Evolutionary conservation across 1,140 invertebrate species (phyloP).

Genomic region (Orius laevigatus): DNA sequence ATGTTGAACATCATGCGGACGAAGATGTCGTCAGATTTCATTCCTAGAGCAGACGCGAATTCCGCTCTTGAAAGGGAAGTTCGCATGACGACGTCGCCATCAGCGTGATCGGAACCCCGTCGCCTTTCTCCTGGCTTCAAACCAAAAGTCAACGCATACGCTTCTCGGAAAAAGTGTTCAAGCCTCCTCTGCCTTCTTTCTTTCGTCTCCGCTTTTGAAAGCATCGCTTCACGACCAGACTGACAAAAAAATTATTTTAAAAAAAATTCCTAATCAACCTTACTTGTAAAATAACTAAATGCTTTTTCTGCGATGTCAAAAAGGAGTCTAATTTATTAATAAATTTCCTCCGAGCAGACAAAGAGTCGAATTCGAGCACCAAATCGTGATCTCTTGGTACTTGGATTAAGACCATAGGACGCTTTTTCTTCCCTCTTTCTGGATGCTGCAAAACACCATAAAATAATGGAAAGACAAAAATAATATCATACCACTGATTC

Average conservation of each 20-base stretch:
- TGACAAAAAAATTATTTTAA: constrained; percentile 22
- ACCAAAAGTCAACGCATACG: constrained; percentile 88
- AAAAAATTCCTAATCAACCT: constrained; percentile 3
- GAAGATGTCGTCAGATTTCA: constrained; percentile 91
- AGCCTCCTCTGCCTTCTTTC: constrained; percentile 83
- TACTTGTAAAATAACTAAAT: constrained; percentile 48
- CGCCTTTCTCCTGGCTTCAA: constrained; percentile 44
- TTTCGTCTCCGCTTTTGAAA: constrained; percentile 88
- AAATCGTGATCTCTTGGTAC: constrained; percentile 89
- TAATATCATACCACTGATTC: constrained; percentile 43
- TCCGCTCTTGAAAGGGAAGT: constrained; percentile 87
- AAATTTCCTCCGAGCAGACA: constrained; percentile 68
- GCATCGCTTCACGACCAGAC: constrained; percentile 63
- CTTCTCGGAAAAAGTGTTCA: constrained; percentile 97
- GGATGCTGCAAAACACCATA: constrained; percentile 12
- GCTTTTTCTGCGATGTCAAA: constrained; percentile 64
- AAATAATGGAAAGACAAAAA: not conserved
- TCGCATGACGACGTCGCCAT: constrained; percentile 64
- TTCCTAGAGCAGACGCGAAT: constrained; percentile 92
- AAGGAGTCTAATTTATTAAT: constrained; percentile 78
- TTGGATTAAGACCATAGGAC: constrained; percentile 67
- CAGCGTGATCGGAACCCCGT: constrained; percentile 5
- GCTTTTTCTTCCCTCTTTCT: constrained; percentile 53
- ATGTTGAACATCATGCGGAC: constrained; percentile 99
- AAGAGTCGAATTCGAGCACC: constrained; percentile 81